Percentiles rank a stretch among this genome's conserved stretches.
Evolutionary conservation across 1,140 invertebrate genomes (phyloP).

Genomic region (Tetragonula clypearis): DNA sequence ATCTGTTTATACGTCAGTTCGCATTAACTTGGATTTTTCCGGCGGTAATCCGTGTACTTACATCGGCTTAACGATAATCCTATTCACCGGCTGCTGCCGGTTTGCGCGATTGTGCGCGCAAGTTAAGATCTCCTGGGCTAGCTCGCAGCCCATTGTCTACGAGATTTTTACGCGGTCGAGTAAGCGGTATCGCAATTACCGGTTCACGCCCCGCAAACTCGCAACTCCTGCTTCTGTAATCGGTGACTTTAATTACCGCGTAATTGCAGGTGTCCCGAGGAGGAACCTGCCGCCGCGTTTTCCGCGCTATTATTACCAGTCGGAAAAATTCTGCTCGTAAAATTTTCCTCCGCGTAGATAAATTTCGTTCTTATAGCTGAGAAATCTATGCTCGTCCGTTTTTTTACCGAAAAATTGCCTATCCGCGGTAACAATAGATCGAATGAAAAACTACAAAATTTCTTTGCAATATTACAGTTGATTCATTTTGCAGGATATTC

Average conservation of each 20-base stretch:
- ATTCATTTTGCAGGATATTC: no score
- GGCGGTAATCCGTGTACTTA: constrained; percentile 4
- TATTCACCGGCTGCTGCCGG: constrained; percentile 38
- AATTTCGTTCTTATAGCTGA: neutral
- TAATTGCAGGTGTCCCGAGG: constrained; percentile 38
- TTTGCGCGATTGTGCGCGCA: constrained; percentile 46
- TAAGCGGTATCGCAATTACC: constrained; percentile 59
- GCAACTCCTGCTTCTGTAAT: constrained; percentile 26
- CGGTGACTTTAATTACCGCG: constrained; percentile 49
- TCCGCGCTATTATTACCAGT: neutral
- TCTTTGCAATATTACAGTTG: no score
- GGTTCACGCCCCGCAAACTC: constrained; percentile 54
- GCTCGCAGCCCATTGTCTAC: constrained; percentile 43
- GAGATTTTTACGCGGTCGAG: constrained; percentile 40
- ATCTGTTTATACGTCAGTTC: constrained; percentile 10
- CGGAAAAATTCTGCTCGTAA: neutral
- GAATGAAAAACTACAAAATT: neutral
- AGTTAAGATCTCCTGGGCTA: constrained; percentile 49
- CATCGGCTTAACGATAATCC: constrained; percentile 31
- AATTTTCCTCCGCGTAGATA: neutral
- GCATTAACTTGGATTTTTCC: constrained; percentile 14
- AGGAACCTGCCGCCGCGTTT: constrained; percentile 11
- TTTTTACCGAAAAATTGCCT: no score
- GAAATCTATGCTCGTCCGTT: neutral
- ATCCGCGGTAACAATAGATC: neutral